These are phyloP conservation scores for Pseudopleuronectes americanus DNA, from an alignment of 2,797 vertebrate species.

Conservation along the genomic window DNA sequence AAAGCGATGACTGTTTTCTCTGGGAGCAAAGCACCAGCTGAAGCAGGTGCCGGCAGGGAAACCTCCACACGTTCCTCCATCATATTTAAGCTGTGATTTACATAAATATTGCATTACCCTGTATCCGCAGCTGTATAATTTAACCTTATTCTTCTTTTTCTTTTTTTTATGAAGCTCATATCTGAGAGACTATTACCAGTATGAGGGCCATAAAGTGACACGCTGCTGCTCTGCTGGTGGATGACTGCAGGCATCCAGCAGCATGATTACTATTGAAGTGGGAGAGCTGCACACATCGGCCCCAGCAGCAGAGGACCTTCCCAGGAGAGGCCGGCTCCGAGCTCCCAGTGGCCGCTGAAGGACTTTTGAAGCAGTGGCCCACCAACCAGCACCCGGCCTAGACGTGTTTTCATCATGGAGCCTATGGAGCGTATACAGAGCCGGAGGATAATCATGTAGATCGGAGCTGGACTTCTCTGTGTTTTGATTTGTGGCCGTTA, in stretches of 20 bases:
- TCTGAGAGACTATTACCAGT: constrained; percentile 33
- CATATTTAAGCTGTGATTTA: constrained; percentile 17
- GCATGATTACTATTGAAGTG: constrained; percentile 54
- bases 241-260: constrained; percentile 25
- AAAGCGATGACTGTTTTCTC: constrained; percentile 6
- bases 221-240: constrained; percentile 5
- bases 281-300: constrained; percentile 44
- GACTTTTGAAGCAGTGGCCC: constrained; percentile 48
- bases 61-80: not conserved
- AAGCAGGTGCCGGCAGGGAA: not conserved
- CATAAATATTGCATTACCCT: constrained; percentile 14
- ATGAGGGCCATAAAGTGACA: constrained; percentile 27
- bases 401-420: constrained; percentile 37
- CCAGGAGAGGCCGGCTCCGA: constrained; percentile 33
- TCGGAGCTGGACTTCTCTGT: constrained; percentile 8
- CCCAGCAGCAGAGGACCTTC: constrained; percentile 29
- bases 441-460: constrained; percentile 5
- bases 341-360: constrained; percentile 28
- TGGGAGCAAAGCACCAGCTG: constrained; percentile 8
- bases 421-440: constrained; percentile 21
- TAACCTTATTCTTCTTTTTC: constrained; percentile 37
- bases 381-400: not conserved
- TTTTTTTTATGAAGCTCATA: not conserved
- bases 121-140: constrained; percentile 17
- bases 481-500: constrained; percentile 20